Percentiles rank a stretch among this genome's conserved stretches.
Evolutionary conservation across 2,888 invertebrate species (phyloP).

Genomic region (Stenchaetothrips biformis): DNA sequence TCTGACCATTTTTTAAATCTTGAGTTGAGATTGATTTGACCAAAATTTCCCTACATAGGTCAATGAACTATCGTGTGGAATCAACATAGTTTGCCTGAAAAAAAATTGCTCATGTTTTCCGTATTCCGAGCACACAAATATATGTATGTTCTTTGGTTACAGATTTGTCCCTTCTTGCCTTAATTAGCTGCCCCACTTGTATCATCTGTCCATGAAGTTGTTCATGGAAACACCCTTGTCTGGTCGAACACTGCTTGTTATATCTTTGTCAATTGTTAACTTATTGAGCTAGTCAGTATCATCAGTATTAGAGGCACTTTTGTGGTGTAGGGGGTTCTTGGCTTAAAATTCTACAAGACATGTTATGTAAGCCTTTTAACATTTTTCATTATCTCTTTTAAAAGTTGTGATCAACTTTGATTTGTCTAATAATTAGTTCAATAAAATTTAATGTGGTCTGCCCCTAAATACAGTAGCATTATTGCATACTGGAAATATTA

Average conservation of each 20-base stretch:
- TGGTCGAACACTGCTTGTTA: not conserved
- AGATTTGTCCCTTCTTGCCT: not conserved
- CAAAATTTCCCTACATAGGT: not conserved
- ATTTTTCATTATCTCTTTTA: no score
- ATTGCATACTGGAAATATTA: no score
- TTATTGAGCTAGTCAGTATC: not conserved
- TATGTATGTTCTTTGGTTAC: not conserved
- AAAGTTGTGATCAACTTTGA: no score
- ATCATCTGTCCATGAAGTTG: constrained; percentile 2
- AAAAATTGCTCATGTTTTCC: not conserved
- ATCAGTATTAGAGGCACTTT: not conserved
- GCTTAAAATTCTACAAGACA: no score
- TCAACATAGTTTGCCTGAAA: no score
- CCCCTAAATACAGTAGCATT: no score
- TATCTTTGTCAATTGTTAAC: not conserved
- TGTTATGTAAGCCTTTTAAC: no score
- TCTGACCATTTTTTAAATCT: not conserved
- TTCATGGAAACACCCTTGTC: not conserved
- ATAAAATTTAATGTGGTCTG: no score
- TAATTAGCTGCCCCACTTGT: not conserved
- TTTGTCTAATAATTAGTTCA: no score
- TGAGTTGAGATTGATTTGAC: not conserved
- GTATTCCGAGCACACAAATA: not conserved
- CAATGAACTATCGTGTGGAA: no score
- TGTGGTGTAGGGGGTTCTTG: no score